Evolutionary conservation across 64 coral and sea anemone genomes (phyloP).

Genomic region (Porites lutea): DNA sequence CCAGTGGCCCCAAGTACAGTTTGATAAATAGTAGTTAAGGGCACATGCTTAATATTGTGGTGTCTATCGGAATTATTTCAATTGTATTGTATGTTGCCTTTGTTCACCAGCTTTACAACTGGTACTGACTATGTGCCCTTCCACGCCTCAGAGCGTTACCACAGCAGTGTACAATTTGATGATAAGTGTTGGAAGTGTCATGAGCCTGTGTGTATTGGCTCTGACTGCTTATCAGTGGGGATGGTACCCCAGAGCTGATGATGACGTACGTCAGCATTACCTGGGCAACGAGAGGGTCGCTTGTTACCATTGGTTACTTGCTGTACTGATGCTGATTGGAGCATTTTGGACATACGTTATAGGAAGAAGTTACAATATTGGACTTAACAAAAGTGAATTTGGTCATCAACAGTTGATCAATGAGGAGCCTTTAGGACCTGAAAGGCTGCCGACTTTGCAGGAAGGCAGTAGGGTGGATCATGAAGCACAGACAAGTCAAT

Average conservation of each 20-base stretch:
- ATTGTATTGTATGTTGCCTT: not conserved
- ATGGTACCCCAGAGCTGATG: slow-evolving; percentile 69
- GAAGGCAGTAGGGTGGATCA: not conserved
- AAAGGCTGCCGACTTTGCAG: not conserved
- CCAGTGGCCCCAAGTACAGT: no score
- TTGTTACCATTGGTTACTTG: slow-evolving; percentile 85
- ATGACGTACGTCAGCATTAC: slow-evolving; percentile 32
- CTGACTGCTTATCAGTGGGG: slow-evolving; percentile 44
- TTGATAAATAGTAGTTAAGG: no score
- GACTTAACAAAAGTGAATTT: slow-evolving; percentile 29
- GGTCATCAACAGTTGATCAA: slow-evolving; percentile 52
- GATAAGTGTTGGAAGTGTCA: slow-evolving; percentile 79
- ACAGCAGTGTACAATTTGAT: slow-evolving; percentile 86
- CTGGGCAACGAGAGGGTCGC: slow-evolving; percentile 73
- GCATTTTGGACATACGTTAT: slow-evolving; percentile 39
- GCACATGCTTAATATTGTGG: no score
- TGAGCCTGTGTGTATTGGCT: slow-evolving; percentile 54
- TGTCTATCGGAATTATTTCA: no score
- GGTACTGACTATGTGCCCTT: slow-evolving; percentile 67
- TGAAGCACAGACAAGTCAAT: not conserved
- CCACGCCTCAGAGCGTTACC: slow-evolving; percentile 78
- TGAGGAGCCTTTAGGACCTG: slow-evolving; percentile 19
- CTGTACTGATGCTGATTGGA: slow-evolving; percentile 37
- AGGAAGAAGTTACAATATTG: slow-evolving; percentile 66
- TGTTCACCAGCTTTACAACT: slow-evolving; percentile 68